Conservation (phyloP, 2,888 invertebrate species). For the Julus scanicus region DNA sequence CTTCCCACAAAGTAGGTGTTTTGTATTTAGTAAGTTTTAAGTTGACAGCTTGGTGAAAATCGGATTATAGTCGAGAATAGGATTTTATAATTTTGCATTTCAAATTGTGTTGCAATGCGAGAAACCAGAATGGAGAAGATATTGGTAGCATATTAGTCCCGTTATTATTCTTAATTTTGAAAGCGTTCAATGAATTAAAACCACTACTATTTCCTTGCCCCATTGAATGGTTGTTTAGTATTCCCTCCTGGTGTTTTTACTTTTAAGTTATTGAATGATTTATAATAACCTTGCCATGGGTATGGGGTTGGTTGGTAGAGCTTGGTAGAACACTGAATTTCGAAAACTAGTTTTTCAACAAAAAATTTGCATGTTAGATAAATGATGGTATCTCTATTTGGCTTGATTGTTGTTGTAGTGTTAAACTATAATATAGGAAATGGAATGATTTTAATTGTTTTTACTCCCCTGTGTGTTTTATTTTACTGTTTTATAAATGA, state of each 20-base stretch:
- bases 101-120: not conserved
- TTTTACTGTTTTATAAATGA: not conserved
- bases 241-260: not conserved
- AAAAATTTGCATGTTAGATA: slow-evolving; percentile 4
- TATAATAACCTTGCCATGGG: not conserved
- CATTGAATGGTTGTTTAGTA: not conserved
- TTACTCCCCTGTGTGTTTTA: not conserved
- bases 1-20: slow-evolving; percentile 92
- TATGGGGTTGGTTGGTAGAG: not conserved
- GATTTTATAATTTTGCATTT: not conserved
- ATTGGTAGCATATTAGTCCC: not conserved
- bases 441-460: not conserved
- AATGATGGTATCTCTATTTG: not conserved
- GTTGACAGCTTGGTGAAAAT: not conserved
- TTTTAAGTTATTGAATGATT: not conserved
- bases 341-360: not conserved
- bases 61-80: not conserved
- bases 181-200: not conserved
- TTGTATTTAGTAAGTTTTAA: slow-evolving; percentile 31
- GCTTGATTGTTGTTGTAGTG: not conserved
- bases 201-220: not conserved
- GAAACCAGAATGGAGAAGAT: not conserved
- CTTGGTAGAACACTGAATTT: not conserved
- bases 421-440: not conserved
- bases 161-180: not conserved